Evolutionary conservation across 2,113 vertebrate genomes (phyloP), one percentile per base, ranked within the genome.

Genomic region (Coryphaenoides rupestris): DNA sequence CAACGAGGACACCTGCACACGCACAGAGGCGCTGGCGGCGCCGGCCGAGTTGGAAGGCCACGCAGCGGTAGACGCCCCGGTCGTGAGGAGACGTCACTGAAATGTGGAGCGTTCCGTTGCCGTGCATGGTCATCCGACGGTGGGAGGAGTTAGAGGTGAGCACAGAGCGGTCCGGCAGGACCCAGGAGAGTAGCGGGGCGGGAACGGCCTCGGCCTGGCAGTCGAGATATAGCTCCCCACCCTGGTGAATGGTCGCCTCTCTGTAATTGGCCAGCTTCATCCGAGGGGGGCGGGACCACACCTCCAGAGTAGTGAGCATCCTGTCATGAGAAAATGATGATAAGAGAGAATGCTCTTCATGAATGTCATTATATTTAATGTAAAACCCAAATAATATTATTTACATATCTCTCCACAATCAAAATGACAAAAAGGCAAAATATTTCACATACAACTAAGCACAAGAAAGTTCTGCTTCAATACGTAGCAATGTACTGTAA

Each of bases 31-130:
- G 50, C 92, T 93, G 79, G 95, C 94, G 0, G 92, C 84, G 22
- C 96, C 96, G 1, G 94, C 96, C 0, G 90, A 89, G 47, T 96
- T 98, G 76, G 92, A 95, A n/a, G 4, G 94, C 96, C 60, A 96
- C 84, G 0, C 96, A 98, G 75, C 92, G 91, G 77, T 97, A 99
- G 23, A 93, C 62, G 5, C 96, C 96, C 2, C 91, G 79, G 71
- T 99, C 95, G 89, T 22, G 83, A 56, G 21, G 87, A 85, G 78
- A 52, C n/a, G 69, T 19, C 84, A 78, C 55, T 69, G 69, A 83
- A 71, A 98, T 91, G 61, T 88, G 86, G 54, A 98, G 87, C 0
- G 93, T 95, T 26, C 93, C 87, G 69, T 98, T 96, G 54, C 81
- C 69, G n/a, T 93, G 84, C 65, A 98, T 77, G 19, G 77, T 86